phyloP scores from a whole-genome alignment of 2,797 vertebrate genomes.

The Sebastolobus alascanus region DNA sequence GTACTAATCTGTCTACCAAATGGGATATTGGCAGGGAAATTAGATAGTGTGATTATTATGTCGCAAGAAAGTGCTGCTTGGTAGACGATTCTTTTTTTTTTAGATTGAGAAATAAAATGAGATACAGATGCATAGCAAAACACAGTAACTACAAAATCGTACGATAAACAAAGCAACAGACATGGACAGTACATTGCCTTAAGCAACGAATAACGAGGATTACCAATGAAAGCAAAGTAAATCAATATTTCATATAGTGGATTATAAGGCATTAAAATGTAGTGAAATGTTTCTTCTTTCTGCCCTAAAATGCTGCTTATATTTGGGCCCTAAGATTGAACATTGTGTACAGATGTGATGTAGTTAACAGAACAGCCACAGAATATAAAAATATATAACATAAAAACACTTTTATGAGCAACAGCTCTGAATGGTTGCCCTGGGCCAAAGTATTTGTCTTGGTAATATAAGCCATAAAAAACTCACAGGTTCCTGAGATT shows the following conservation, averaged over 20 bases:
- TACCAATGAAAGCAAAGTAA: constrained; percentile 14
- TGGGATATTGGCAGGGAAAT: constrained; percentile 46
- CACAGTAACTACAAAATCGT: constrained; percentile 1
- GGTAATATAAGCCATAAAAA: constrained; percentile 18
- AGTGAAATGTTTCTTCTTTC: not conserved
- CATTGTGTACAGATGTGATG: not conserved
- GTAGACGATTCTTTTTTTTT: constrained; percentile 1
- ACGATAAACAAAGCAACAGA: constrained; percentile 2
- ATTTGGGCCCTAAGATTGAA: not conserved
- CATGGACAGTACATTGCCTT: not conserved
- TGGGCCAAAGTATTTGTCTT: not conserved
- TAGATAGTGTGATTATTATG: constrained; percentile 19
- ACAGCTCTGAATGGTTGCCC: not conserved
- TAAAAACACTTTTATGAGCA: too few relatives aligned
- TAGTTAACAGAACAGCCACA: not conserved
- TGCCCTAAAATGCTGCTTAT: not conserved
- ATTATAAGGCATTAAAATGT: not conserved
- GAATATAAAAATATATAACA: not conserved
- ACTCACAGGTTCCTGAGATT: constrained; percentile 98
- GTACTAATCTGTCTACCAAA: constrained; percentile 29
- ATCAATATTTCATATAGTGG: constrained; percentile 11
- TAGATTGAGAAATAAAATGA: constrained; percentile 41
- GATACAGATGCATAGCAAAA: constrained; percentile 10
- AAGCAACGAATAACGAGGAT: not conserved
- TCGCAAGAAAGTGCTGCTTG: constrained; percentile 19